Base-by-base conservation (phyloP, 2,888 invertebrate species). In the Orthosia cruda region DNA sequence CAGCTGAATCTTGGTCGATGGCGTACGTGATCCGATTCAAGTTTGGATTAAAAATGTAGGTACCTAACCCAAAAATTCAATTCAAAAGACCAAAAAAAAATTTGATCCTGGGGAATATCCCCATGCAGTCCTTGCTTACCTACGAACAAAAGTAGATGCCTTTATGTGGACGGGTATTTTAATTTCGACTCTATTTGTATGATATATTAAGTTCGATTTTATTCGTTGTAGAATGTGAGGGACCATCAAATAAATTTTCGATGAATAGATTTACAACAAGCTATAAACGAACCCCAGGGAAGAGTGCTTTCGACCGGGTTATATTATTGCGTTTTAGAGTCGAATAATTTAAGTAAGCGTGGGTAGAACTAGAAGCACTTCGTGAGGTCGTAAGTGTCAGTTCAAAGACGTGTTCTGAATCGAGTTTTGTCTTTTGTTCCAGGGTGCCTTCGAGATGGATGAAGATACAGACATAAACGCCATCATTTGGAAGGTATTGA, bases 91-190 rank as follows among this genome's bases (percentile, higher is more conserved):
- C 77, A 92, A 92, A 92, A 84, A 93, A 90, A 75, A n/a, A n/a
- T n/a, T 80, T 86, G 81, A 88, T 89, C 91, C 89, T 78, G 79
- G 90, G 93, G 91, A 92, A 92, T 92, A 89, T 92, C 93, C 91
- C 79, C 71, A 79, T 88, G 90, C 92, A 91, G 70, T 59, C 70
- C 86, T 58, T 87, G 81, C 75, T 81, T 79, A 69, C 72, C 74
- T 79, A 84, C 71, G 74, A 86, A 84, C 80, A 79, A 73, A 71
- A 81, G 80, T 52, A 52, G 54, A 57, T 58, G 66, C 58, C 66
- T 76, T 32, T 55, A 3, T 50, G 45, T 58, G 12, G 18, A 52
- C 3, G 20, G 52, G 62, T 62, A 57, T 71, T 85, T 66, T 20
- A 88, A 86, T 87, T 81, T 72, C 52, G 47, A 88, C 88, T 87